Percentiles rank a stretch among this genome's conserved stretches.
These are phyloP conservation scores for Drosophila suzukii DNA, from an alignment of 1,140 invertebrate species.

Conservation along the genomic window DNA sequence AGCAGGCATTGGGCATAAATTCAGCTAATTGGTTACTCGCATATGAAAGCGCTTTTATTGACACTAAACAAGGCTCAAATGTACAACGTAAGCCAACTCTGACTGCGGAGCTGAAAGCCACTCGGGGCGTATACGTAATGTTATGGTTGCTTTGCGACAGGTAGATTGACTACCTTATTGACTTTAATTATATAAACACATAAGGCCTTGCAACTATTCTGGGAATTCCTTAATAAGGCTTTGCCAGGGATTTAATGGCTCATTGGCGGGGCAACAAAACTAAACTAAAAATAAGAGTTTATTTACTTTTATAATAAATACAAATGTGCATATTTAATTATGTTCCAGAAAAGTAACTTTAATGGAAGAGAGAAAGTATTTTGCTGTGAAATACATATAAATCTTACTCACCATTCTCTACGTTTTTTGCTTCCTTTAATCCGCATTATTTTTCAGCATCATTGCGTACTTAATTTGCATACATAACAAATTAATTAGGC, in stretches of 20 bases:
- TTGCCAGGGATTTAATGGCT: not conserved
- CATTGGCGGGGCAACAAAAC: not conserved
- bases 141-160: not conserved
- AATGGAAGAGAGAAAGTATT: not conserved
- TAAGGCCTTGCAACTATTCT: not conserved
- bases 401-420: conserved; percentile 6
- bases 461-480: conserved; percentile 25
- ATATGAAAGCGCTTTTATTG: conserved; percentile 31
- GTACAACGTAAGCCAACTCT: conserved; percentile 15
- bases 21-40: conserved; percentile 32
- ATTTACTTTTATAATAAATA: not conserved
- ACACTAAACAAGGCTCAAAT: conserved; percentile 28
- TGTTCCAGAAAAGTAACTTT: not conserved
- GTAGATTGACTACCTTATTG: conserved; percentile 12
- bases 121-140: conserved; percentile 32
- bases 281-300: not conserved
- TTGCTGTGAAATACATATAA: not conserved
- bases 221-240: not conserved
- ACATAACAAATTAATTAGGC: conserved; percentile 12
- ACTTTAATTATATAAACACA: conserved; percentile 18
- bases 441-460: conserved; percentile 8
- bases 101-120: not conserved
- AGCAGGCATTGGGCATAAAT: conserved; percentile 29
- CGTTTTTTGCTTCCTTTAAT: conserved; percentile 8
- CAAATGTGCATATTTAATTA: not conserved